Conservation (phyloP, 2,888 invertebrate genomes). For the Isotomurus palustris region DNA sequence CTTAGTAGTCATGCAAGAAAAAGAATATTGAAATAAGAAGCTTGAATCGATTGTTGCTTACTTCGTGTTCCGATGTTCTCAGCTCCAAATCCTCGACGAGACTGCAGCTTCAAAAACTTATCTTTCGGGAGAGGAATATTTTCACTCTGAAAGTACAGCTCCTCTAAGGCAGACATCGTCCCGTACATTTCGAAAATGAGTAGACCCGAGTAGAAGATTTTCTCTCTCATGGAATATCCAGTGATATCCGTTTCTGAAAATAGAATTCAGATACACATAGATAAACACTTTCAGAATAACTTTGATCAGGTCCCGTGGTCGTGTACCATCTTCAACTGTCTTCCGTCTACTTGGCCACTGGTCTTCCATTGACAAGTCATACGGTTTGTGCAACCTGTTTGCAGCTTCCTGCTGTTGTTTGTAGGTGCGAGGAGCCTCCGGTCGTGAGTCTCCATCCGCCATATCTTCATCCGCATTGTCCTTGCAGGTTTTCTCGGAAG, state of each 20-base stretch:
- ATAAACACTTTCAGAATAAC: too few relatives aligned
- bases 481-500: background rate
- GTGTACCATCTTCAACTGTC: too few relatives aligned
- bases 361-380: too few relatives aligned
- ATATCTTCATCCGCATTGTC: too few relatives aligned
- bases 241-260: background rate
- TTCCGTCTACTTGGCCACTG: too few relatives aligned
- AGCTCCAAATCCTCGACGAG: constrained; percentile 23
- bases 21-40: background rate
- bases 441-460: too few relatives aligned
- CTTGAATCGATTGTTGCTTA: constrained; percentile 1
- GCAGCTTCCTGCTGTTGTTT: too few relatives aligned
- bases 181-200: constrained; percentile 40
- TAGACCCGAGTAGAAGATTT: constrained; percentile 39
- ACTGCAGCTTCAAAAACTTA: constrained; percentile 3
- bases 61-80: constrained; percentile 25
- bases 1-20: background rate
- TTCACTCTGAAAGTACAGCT: constrained; percentile 23
- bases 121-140: constrained; percentile 29
- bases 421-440: too few relatives aligned
- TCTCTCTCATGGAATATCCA: constrained; percentile 21
- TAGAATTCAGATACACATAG: too few relatives aligned
- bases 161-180: constrained; percentile 28
- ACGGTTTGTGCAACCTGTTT: too few relatives aligned
- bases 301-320: too few relatives aligned